Base-by-base conservation (phyloP, 2,888 invertebrate species). In the Clunio marinus region DNA sequence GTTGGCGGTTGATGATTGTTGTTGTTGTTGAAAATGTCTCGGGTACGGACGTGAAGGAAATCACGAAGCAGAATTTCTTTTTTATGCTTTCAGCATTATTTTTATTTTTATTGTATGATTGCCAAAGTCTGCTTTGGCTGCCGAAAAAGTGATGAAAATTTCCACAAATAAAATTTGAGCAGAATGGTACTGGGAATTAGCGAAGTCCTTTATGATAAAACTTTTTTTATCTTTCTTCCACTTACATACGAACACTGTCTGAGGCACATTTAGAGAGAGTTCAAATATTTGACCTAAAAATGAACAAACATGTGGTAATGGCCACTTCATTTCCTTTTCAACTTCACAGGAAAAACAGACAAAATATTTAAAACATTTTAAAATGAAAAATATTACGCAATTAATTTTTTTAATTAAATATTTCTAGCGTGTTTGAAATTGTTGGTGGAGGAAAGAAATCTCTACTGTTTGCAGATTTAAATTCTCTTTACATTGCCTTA, bases 271-370 rank as follows among this genome's bases (percentile, higher is more conserved):
- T 37, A 35, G 7, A 37, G 27, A 25, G 24, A 63, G 63, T 63
- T 63, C 63, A 63, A 63, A 45, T 63, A 63, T 63, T 63, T 63
- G 63, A 63, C 45, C 63, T 46, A 57, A 28, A 63, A 63, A 63
- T 63, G 63, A n/a, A n/a, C 41, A 63, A 63, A 63, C 63, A 63
- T 63, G 37, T 63, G 63, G 63, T 24, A 25, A n/a, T 46, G 28
- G n/a, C n/a, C n/a, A n/a, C n/a, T n/a, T n/a, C n/a, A n/a, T n/a
- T n/a, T n/a, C n/a, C n/a, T n/a, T n/a, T n/a, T n/a, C n/a, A n/a
- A n/a, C n/a, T n/a, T n/a, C n/a, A 32, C 4, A 32, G 32, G 10
- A 32, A 32, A 32, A 32, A 4, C 5, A 32, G 10, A 32, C 4
- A 32, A 32, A 32, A 4, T 4, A 4, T 32, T 32, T 10, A 32